These are phyloP conservation scores for Tenthredo amoena DNA, from an alignment of 2,888 invertebrate species.

Conservation along the genomic window DNA sequence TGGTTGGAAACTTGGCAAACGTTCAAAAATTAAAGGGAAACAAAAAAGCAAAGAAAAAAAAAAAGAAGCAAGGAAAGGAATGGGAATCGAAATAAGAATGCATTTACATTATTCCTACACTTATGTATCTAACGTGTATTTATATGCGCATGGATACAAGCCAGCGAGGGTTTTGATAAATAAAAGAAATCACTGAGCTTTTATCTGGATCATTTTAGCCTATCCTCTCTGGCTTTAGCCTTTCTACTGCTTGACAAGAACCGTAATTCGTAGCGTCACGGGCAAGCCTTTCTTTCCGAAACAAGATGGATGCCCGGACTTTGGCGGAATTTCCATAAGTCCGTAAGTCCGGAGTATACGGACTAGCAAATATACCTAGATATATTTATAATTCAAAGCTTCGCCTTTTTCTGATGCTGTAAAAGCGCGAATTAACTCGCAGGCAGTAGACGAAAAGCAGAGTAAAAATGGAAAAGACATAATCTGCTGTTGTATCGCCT, in stretches of 20 bases:
- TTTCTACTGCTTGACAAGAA: constrained; percentile 19
- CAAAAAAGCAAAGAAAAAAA: neutral
- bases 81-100: neutral
- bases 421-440: neutral
- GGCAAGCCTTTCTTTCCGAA: neutral
- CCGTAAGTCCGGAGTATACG: neutral
- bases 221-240: neutral
- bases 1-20: constrained; percentile 7
- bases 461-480: neutral
- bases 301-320: neutral
- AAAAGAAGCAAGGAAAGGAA: neutral
- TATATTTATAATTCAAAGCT: neutral
- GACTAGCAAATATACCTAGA: neutral
- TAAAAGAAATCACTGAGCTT: constrained; percentile 45
- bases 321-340: constrained; percentile 21
- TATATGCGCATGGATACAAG: constrained; percentile 6
- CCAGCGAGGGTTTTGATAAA: constrained; percentile 7
- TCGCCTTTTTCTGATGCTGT: neutral
- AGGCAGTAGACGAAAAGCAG: neutral
- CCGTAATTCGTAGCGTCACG: neutral
- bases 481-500: neutral
- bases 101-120: constrained; percentile 21
- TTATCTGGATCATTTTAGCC: constrained; percentile 42
- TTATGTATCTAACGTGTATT: neutral
- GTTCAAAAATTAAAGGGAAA: neutral